These are phyloP conservation scores for Metalampra italica DNA, from an alignment of 2,888 invertebrate genomes.

Conservation along the genomic window DNA sequence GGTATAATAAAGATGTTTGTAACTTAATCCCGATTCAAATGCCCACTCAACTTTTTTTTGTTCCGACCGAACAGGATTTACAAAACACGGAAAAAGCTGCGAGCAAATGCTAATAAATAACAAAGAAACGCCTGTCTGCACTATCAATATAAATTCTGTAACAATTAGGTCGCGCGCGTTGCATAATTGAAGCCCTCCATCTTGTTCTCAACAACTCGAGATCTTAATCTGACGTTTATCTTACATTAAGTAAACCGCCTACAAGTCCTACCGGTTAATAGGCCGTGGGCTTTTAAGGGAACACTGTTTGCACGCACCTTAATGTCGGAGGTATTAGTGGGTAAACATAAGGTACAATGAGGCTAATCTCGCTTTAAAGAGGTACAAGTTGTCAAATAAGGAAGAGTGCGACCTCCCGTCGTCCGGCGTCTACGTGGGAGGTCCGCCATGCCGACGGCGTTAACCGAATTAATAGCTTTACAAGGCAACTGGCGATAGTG, in stretches of 20 bases:
- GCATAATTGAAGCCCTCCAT: constrained; percentile 3
- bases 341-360: constrained; percentile 32
- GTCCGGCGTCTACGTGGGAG: constrained; percentile 53
- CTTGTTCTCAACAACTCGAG: constrained; percentile 23
- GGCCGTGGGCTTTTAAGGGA: constrained; percentile 28
- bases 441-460: constrained; percentile 39
- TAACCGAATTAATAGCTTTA: constrained; percentile 58
- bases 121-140: neutral
- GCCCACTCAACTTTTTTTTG: no score
- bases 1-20: no score
- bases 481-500: constrained; percentile 37
- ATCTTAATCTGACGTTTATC: constrained; percentile 44
- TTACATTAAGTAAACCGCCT: constrained; percentile 39
- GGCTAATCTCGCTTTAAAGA: constrained; percentile 44
- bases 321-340: constrained; percentile 22
- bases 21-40: no score
- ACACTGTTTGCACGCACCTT: constrained; percentile 26
- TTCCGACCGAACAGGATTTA: no score
- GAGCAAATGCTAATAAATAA: neutral
- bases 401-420: constrained; percentile 40
- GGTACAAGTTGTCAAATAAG: constrained; percentile 47
- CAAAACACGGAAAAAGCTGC: no score
- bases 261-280: constrained; percentile 31
- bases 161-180: constrained; percentile 27
- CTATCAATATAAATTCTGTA: constrained; percentile 9